Evolutionary conservation across 2,797 vertebrate species (phyloP).

Genomic region (Anas acuta): DNA sequence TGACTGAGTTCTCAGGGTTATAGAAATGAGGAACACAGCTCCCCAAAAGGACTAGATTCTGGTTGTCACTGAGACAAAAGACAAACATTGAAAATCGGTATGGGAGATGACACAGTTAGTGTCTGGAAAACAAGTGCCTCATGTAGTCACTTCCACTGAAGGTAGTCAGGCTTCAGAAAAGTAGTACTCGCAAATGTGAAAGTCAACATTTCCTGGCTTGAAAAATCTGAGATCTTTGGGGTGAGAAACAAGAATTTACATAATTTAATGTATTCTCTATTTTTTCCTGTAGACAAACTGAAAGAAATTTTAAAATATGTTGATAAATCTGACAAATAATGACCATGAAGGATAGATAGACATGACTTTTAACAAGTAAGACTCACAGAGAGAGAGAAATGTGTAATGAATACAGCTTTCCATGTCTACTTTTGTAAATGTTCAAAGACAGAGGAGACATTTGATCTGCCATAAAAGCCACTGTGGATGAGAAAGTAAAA

Average conservation of each 20-base stretch:
- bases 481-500: background rate
- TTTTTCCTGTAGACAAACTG: background rate
- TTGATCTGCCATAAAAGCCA: background rate
- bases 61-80: background rate
- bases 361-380: background rate
- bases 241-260: background rate
- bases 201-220: background rate
- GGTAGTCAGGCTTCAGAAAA: background rate
- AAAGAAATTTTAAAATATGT: background rate
- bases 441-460: background rate
- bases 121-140: background rate
- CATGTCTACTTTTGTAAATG: background rate
- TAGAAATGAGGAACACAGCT: background rate
- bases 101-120: background rate
- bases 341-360: background rate
- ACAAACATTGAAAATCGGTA: background rate
- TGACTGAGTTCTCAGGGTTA: background rate
- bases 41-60: background rate
- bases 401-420: background rate
- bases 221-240: background rate
- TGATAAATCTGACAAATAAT: background rate
- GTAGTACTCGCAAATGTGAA: background rate
- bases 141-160: background rate
- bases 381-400: background rate
- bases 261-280: background rate